Percentiles rank a stretch among this genome's conserved stretches.
These are phyloP conservation scores for Rhagium mordax DNA, from an alignment of 2,888 invertebrate genomes.

Conservation along the genomic window DNA sequence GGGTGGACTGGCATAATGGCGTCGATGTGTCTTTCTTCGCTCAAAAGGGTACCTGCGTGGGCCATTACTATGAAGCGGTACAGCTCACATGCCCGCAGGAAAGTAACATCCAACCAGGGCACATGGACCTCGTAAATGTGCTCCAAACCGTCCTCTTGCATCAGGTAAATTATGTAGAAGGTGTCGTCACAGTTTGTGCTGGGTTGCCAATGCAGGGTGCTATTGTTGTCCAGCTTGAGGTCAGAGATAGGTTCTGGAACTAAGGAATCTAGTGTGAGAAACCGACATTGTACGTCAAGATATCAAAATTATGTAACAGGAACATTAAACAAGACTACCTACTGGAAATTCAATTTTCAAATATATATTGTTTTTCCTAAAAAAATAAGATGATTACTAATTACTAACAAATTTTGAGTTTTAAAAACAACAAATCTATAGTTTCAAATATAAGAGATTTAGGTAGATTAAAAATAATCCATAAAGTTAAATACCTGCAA, in stretches of 20 bases:
- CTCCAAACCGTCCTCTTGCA: neutral
- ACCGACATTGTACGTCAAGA: neutral
- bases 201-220: neutral
- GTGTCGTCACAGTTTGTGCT: neutral
- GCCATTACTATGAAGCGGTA: neutral
- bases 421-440: too few relatives aligned
- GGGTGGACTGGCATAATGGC: neutral
- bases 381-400: too few relatives aligned
- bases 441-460: too few relatives aligned
- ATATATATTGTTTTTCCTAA: too few relatives aligned
- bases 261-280: neutral
- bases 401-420: too few relatives aligned
- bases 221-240: neutral
- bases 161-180: neutral
- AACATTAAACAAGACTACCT: too few relatives aligned
- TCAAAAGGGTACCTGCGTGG: neutral
- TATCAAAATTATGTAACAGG: too few relatives aligned
- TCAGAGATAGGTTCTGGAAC: neutral
- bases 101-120: neutral
- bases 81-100: neutral
- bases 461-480: too few relatives aligned
- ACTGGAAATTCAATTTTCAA: too few relatives aligned
- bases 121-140: neutral
- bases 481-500: too few relatives aligned
- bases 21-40: neutral